These are phyloP conservation scores for Gnathonemus echidnorhynchus DNA, from an alignment of 2,113 vertebrate genomes.

Conservation along the genomic window DNA sequence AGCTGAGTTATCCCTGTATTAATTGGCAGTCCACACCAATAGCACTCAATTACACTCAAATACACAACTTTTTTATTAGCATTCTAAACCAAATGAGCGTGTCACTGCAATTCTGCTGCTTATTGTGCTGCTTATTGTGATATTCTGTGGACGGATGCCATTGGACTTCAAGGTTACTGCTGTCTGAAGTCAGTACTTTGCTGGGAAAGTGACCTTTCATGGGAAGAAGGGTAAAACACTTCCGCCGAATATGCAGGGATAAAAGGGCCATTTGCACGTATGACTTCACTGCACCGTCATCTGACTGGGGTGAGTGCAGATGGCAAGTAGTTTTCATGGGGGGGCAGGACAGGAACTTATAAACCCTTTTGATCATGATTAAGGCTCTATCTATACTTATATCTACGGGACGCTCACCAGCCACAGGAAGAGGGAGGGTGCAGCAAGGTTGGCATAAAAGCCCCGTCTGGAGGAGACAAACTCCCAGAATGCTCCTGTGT, in stretches of 20 bases:
- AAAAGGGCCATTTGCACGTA: neutral
- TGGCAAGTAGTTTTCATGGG: neutral
- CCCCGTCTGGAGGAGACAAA: neutral
- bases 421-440: neutral
- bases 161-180: neutral
- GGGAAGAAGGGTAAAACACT: neutral
- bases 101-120: neutral
- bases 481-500: neutral
- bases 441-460: neutral
- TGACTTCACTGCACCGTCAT: slow-evolving; percentile 20
- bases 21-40: neutral
- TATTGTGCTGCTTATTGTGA: neutral
- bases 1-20: neutral
- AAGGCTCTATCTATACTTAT: neutral
- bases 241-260: neutral
- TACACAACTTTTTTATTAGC: neutral
- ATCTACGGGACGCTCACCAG: neutral
- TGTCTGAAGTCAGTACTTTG: neutral
- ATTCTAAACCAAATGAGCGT: neutral
- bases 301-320: slow-evolving; percentile 23
- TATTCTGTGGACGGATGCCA: neutral
- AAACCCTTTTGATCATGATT: slow-evolving; percentile 8
- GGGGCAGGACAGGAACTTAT: neutral
- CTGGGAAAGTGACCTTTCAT: neutral
- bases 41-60: neutral